These are phyloP conservation scores for Netelia fuscicornis DNA, from an alignment of 2,888 invertebrate species.

Conservation along the genomic window DNA sequence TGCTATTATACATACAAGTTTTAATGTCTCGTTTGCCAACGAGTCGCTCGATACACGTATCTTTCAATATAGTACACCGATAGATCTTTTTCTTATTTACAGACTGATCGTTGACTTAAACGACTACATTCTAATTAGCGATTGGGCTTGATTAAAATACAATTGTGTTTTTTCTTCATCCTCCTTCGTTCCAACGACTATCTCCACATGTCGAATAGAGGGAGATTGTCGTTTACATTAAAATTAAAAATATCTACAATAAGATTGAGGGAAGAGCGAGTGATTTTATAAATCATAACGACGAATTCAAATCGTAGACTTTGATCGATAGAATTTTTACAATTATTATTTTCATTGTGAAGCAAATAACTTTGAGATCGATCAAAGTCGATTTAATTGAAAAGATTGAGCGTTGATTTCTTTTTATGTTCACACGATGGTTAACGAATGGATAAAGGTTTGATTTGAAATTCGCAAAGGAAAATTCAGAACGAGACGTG, in stretches of 20 bases:
- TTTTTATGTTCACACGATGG: too few relatives aligned
- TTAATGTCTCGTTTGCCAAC: constrained; percentile 19
- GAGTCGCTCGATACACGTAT: not conserved
- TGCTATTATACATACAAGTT: constrained; percentile 40
- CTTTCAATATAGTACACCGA: constrained; percentile 50
- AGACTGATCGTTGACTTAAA: constrained; percentile 37
- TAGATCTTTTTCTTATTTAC: constrained; percentile 61
- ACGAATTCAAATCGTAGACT: too few relatives aligned
- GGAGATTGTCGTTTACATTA: constrained; percentile 3
- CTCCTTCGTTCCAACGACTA: not conserved
- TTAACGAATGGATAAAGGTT: too few relatives aligned
- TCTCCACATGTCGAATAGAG: not conserved
- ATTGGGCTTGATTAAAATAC: constrained; percentile 27
- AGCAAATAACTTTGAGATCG: not conserved
- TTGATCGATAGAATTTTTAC: not conserved
- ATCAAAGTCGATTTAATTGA: not conserved
- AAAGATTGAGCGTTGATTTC: too few relatives aligned
- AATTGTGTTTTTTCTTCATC: constrained; percentile 10
- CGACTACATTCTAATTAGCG: constrained; percentile 36
- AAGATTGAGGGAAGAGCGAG: not conserved
- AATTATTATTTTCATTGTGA: not conserved
- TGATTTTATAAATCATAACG: not conserved
- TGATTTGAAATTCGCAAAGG: not conserved
- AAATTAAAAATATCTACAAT: constrained; percentile 16
- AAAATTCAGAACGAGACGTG: not conserved